phyloP scores from a whole-genome alignment of 2,888 invertebrate species.

The Trichopoda pennipes region DNA sequence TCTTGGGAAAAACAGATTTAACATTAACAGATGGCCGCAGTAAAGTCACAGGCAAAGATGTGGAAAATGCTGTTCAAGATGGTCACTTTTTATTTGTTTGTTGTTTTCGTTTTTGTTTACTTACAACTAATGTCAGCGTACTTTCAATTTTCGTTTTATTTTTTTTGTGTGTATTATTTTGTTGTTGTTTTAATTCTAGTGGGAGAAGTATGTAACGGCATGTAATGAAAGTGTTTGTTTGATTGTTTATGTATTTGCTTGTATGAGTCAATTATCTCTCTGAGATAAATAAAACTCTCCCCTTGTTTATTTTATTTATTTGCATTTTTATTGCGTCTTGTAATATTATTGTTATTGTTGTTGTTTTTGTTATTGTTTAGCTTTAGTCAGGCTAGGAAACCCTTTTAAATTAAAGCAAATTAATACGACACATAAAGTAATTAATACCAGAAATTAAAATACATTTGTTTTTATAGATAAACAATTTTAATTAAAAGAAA shows the following conservation, averaged over 20 bases:
- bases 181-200: neutral
- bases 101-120: too few relatives aligned
- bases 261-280: neutral
- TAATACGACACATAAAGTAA: too few relatives aligned
- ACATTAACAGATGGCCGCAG: constrained; percentile 48
- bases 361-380: neutral
- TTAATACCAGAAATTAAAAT: too few relatives aligned
- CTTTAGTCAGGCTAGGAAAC: neutral
- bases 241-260: constrained; percentile 13
- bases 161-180: neutral
- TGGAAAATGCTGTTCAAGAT: neutral
- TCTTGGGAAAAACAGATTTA: constrained; percentile 3
- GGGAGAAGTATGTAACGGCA: constrained; percentile 2
- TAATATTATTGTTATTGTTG: too few relatives aligned
- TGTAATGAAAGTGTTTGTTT: constrained; percentile 44
- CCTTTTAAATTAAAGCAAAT: too few relatives aligned
- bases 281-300: constrained; percentile 21
- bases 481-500: too few relatives aligned
- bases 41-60: too few relatives aligned
- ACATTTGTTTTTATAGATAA: too few relatives aligned
- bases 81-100: neutral
- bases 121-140: neutral
- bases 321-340: constrained; percentile 29
- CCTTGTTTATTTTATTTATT: constrained; percentile 34
- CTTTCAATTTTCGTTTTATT: neutral